These are phyloP conservation scores for Trachymyrmex cornetzi DNA, from an alignment of 1,140 invertebrate species.

Conservation along the genomic window DNA sequence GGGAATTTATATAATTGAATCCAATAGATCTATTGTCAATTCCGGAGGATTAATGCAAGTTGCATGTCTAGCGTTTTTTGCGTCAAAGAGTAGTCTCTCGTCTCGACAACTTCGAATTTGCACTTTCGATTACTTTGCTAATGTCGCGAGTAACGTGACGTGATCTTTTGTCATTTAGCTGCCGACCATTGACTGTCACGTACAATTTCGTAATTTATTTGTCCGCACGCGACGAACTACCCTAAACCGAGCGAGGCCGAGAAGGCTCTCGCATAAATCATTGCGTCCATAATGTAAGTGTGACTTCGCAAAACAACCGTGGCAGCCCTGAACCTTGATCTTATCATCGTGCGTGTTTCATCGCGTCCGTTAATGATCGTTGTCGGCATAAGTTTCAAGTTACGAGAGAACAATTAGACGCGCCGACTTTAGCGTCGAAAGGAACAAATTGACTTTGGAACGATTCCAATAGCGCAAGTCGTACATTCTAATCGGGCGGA, in stretches of 20 bases:
- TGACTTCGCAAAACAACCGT: slow-evolving; percentile 6
- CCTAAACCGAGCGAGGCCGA: not conserved
- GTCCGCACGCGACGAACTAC: not conserved
- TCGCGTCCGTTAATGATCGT: slow-evolving; percentile 30
- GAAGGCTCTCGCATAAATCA: slow-evolving; percentile 7
- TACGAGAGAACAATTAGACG: slow-evolving; percentile 66
- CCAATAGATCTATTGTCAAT: too few relatives aligned
- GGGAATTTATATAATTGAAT: too few relatives aligned
- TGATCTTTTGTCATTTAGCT: slow-evolving; percentile 31
- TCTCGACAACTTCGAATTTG: not conserved
- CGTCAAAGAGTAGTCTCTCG: too few relatives aligned
- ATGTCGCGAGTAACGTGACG: slow-evolving; percentile 26
- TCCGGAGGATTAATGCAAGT: not conserved
- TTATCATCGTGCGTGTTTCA: slow-evolving; percentile 48
- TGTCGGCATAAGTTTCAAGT: slow-evolving; percentile 53
- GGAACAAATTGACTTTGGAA: slow-evolving; percentile 74
- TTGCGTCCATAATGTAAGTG: slow-evolving; percentile 13
- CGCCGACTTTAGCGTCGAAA: slow-evolving; percentile 68
- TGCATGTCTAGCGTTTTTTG: not conserved
- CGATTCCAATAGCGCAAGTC: slow-evolving; percentile 70
- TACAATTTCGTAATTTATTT: slow-evolving; percentile 27
- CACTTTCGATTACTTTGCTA: slow-evolving; percentile 23
- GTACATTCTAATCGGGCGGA: slow-evolving; percentile 74
- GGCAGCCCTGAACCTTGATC: slow-evolving; percentile 35
- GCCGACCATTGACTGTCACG: slow-evolving; percentile 6